Conservation (phyloP, 1,140 invertebrate genomes). For the Caenorhabditis latens region DNA sequence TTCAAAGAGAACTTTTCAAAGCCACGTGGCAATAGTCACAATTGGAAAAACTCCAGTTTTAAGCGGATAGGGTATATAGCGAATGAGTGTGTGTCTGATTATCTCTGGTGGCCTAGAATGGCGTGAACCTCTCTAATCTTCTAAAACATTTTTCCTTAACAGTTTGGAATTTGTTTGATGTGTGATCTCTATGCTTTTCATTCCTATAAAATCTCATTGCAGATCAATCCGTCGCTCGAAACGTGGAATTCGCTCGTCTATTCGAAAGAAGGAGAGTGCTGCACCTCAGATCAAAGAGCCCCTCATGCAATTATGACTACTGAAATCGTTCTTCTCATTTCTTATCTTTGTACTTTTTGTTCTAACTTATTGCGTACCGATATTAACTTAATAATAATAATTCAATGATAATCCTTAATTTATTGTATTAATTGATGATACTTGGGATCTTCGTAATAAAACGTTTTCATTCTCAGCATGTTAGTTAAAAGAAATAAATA, state of each 20-base stretch:
- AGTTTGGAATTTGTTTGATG: too few relatives aligned
- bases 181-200: background rate
- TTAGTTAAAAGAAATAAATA: too few relatives aligned
- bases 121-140: background rate
- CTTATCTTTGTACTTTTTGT: too few relatives aligned
- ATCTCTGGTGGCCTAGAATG: background rate
- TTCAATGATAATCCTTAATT: too few relatives aligned
- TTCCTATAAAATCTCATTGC: background rate
- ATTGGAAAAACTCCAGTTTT: slow-evolving; percentile 14
- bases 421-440: too few relatives aligned
- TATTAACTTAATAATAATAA: too few relatives aligned
- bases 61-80: background rate
- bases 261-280: slow-evolving; percentile 8
- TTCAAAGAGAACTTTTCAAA: background rate
- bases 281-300: background rate
- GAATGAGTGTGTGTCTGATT: background rate
- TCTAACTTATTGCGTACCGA: too few relatives aligned
- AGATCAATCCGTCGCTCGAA: slow-evolving; percentile 61
- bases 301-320: slow-evolving; percentile 42
- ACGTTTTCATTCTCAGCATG: too few relatives aligned
- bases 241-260: slow-evolving; percentile 50
- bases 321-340: too few relatives aligned
- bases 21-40: background rate
- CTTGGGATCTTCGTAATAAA: too few relatives aligned
- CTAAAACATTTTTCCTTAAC: background rate